Conservation (phyloP, 2,888 invertebrate species). For the Agrotis puta region DNA sequence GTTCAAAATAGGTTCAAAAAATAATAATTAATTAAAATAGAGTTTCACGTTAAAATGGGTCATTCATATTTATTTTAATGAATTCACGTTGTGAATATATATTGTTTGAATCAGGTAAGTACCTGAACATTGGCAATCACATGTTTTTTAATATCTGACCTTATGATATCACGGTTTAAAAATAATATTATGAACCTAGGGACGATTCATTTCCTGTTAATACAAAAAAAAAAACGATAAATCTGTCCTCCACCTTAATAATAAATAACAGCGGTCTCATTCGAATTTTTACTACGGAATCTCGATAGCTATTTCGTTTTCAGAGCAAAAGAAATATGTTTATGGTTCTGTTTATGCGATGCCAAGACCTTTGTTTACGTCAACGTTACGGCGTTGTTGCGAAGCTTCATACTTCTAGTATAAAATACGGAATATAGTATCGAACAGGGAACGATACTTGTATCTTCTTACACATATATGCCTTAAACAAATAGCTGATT, state of each 20-base stretch:
- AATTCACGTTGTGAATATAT: too few relatives aligned
- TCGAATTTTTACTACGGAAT: slow-evolving; percentile 67
- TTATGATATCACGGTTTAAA: background rate
- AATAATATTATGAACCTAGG: slow-evolving; percentile 33
- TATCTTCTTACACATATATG: slow-evolving; percentile 23
- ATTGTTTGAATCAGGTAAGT: too few relatives aligned
- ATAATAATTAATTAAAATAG: too few relatives aligned
- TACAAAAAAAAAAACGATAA: slow-evolving; percentile 60
- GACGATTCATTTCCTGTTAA: slow-evolving; percentile 36
- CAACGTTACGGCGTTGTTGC: slow-evolving; percentile 58
- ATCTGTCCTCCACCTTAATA: slow-evolving; percentile 63
- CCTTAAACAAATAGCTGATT: slow-evolving; percentile 45
- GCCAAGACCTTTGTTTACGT: slow-evolving; percentile 66
- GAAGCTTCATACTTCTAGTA: slow-evolving; percentile 41
- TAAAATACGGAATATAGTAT: slow-evolving; percentile 45
- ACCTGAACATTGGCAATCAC: background rate
- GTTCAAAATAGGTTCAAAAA: background rate
- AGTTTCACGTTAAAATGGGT: too few relatives aligned
- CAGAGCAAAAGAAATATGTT: slow-evolving; percentile 67
- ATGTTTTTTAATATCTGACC: background rate
- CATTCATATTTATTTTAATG: background rate
- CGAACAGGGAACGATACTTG: slow-evolving; percentile 38
- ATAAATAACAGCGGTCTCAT: slow-evolving; percentile 67
- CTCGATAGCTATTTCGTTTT: slow-evolving; percentile 66
- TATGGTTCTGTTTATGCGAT: slow-evolving; percentile 68